Conservation (phyloP, 2,888 invertebrate genomes). For the Panorpa germanica region DNA sequence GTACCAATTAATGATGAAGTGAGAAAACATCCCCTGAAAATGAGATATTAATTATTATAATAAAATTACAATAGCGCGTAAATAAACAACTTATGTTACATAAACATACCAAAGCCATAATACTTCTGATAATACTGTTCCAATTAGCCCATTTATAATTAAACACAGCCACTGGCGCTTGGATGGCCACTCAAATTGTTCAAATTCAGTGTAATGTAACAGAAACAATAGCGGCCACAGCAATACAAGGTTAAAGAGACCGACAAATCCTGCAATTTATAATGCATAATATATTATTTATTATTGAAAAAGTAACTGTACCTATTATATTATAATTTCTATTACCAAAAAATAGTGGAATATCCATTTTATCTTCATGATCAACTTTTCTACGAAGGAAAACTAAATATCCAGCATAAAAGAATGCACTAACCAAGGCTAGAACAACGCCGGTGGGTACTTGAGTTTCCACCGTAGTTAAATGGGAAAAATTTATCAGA, state of each 20-base stretch:
- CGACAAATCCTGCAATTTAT: conserved; percentile 48
- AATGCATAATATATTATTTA: conserved; percentile 1
- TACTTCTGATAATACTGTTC: conserved; percentile 80
- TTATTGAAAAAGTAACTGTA: conserved; percentile 8
- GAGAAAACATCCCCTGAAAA: conserved; percentile 73
- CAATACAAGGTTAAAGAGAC: conserved; percentile 71
- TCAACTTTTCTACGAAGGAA: conserved; percentile 72
- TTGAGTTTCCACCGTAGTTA: conserved; percentile 51
- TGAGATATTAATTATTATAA: conserved; percentile 7
- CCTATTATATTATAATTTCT: conserved; percentile 10
- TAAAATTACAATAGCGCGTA: conserved; percentile 2
- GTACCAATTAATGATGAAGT: conserved; percentile 85
- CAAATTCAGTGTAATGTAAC: conserved; percentile 63
- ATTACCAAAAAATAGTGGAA: conserved; percentile 87
- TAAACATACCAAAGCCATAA: conserved; percentile 71
- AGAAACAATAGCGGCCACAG: conserved; percentile 83
- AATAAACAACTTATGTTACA: conserved; percentile 2
- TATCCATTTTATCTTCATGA: conserved; percentile 84
- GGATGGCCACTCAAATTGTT: conserved; percentile 72
- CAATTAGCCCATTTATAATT: conserved; percentile 71
- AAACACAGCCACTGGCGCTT: conserved; percentile 61
- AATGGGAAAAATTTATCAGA: conserved; percentile 10
- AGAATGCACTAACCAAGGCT: conserved; percentile 70
- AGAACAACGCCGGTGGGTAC: conserved; percentile 58
- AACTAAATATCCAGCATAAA: conserved; percentile 81